Percentiles rank a stretch among this genome's conserved stretches.
Evolutionary conservation across 2,888 invertebrate species (phyloP).

Genomic region (Polylopha cassiicola): DNA sequence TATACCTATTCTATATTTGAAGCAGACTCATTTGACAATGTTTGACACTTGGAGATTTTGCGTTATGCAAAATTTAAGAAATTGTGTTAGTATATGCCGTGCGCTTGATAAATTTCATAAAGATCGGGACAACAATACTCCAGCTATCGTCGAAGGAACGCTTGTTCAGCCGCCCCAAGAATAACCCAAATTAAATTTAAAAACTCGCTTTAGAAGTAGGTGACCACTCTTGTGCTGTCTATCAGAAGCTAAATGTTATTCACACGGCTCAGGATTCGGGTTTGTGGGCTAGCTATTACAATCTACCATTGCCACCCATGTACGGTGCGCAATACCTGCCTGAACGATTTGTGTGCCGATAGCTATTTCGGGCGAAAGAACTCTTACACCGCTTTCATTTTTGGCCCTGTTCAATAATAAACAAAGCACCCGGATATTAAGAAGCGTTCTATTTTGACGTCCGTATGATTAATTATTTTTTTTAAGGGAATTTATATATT

Average conservation of each 20-base stretch:
- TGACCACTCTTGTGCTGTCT: constrained; percentile 6
- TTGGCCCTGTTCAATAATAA: constrained; percentile 57
- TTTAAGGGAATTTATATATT: constrained; percentile 43
- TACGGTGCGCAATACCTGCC: constrained; percentile 43
- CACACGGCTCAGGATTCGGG: constrained; percentile 48
- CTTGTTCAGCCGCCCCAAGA: too few relatives aligned
- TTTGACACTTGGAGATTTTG: too few relatives aligned
- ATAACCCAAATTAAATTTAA: too few relatives aligned
- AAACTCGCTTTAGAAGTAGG: too few relatives aligned
- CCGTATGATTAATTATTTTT: constrained; percentile 55
- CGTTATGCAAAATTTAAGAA: too few relatives aligned
- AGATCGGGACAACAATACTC: too few relatives aligned
- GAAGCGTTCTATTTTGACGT: constrained; percentile 53
- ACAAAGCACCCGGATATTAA: constrained; percentile 58
- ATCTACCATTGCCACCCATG: constrained; percentile 28
- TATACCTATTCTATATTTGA: too few relatives aligned
- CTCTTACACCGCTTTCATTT: constrained; percentile 62
- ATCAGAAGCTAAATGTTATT: constrained; percentile 45
- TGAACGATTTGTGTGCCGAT: constrained; percentile 61
- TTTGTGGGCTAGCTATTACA: constrained; percentile 47
- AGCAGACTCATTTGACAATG: too few relatives aligned
- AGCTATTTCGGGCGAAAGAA: constrained; percentile 67
- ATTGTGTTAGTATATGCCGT: too few relatives aligned
- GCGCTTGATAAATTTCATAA: too few relatives aligned
- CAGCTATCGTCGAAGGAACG: too few relatives aligned